Conservation (phyloP, 2,113 vertebrate species). For the Tetrax tetrax region DNA sequence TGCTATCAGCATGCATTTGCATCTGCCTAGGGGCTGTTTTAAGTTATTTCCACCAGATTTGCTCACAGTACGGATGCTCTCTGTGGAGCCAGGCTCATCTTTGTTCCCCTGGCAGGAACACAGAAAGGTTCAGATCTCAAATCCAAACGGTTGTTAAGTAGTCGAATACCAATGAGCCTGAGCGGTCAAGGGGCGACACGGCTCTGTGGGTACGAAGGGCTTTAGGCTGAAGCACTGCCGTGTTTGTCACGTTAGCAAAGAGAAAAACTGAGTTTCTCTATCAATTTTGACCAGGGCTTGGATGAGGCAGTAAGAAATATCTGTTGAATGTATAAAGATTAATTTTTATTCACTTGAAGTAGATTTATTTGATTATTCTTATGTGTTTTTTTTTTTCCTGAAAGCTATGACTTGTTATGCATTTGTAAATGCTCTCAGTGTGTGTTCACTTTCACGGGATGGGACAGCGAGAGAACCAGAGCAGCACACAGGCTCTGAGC, state of each 20-base stretch:
- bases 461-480: background rate
- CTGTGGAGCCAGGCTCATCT: background rate
- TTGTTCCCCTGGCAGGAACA: background rate
- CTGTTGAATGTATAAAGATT: background rate
- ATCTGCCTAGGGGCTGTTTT: background rate
- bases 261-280: background rate
- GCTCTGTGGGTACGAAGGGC: background rate
- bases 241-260: rapidly evolving
- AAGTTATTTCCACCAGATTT: background rate
- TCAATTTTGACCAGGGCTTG: background rate
- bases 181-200: rapidly evolving
- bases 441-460: background rate
- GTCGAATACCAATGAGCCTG: background rate
- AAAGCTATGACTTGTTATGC: background rate
- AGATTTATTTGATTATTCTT: background rate
- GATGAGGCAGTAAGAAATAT: background rate
- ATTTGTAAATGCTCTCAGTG: background rate
- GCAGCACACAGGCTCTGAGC: background rate
- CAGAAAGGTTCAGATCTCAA: background rate
- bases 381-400: background rate
- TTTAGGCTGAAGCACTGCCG: background rate
- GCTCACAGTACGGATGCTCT: background rate
- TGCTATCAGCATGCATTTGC: background rate
- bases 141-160: background rate
- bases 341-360: background rate